Evolutionary conservation across 2,113 vertebrate genomes (phyloP), one percentile per base, ranked within the genome.

Genomic region (Cricetomys ansorgei): DNA sequence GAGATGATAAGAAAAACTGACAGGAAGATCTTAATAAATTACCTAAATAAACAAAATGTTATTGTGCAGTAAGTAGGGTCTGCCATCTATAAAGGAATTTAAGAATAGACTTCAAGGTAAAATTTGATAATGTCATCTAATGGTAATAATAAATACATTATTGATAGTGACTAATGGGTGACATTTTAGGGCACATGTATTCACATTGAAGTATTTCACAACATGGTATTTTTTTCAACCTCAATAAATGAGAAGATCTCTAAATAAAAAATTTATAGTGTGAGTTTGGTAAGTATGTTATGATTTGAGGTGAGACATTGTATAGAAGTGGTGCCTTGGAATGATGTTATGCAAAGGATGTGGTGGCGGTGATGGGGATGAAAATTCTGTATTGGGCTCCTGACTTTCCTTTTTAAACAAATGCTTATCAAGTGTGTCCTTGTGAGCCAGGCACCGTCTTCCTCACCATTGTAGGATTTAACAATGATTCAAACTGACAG

Each of bases 121-220:
- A 91, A 55, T 84, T 69, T 81, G 27, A 50, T 83, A 85, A 75
- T 81, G 21, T 92, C 50, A 53, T 87, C 5, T 48, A 69, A 89
- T 87, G 89, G 53, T 70, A 79, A 88, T 85, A 57, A 64, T 86
- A 29, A 83, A 57, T 93, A 92, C 75, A 73, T 86, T 48, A 92
- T 64, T 62, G 40, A 55, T 59, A 64, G 17, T 83, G n/a, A 40
- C 84, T 89, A 88, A 40, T 86, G 31, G 25, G 7, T 88, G 10
- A 59, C 16, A 85, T 81, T 95, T 79, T 62, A 88, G 15, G 50
- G 91, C 53, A 48, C 2, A 7, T 88, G 88, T 29, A 40, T 75
- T 95, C 79, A 79, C 37, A 65, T n/a, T 75, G 62, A 89, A 79
- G 73, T 97, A n/a, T 92, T 96, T 34, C 93, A 79, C n/a, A 70